These are phyloP conservation scores for Epirrhoe tristata DNA, from an alignment of 2,888 invertebrate genomes.

Conservation along the genomic window DNA sequence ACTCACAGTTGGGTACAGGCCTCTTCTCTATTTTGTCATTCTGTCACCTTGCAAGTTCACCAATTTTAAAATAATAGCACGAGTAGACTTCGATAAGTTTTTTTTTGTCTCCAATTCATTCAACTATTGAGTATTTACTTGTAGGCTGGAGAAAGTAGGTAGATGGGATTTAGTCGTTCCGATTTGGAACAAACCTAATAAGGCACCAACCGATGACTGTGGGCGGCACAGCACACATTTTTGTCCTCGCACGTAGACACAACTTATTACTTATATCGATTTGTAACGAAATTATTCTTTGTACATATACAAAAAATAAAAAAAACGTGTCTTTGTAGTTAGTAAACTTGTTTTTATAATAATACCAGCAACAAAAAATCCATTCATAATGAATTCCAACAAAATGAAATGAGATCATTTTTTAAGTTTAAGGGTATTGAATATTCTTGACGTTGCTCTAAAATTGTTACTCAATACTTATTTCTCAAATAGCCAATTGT, in stretches of 20 bases:
- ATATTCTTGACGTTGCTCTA: too few species aligned
- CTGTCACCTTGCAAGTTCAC: background rate
- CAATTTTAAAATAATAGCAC: background rate
- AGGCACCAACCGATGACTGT: constrained; percentile 13
- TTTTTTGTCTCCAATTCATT: background rate
- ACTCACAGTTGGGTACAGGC: too few species aligned
- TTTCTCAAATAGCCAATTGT: background rate
- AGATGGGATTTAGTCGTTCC: constrained; percentile 5
- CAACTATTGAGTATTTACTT: background rate
- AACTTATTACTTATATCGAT: constrained; percentile 6
- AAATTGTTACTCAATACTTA: too few species aligned
- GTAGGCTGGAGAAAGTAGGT: constrained; percentile 22
- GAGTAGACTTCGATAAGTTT: too few species aligned
- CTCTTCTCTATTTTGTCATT: too few species aligned
- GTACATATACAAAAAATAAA: background rate
- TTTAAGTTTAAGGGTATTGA: too few species aligned
- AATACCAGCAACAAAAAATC: too few species aligned
- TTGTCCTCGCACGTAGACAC: constrained; percentile 15
- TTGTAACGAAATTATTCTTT: constrained; percentile 10
- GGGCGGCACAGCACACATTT: constrained; percentile 29
- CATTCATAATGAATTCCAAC: too few species aligned
- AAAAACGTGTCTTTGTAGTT: background rate
- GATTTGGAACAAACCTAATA: constrained; percentile 31
- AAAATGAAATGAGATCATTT: too few species aligned
- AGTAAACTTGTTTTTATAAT: background rate